phyloP scores from a whole-genome alignment of 2,888 invertebrate species.

The Hirtodrosophila confusa region DNA sequence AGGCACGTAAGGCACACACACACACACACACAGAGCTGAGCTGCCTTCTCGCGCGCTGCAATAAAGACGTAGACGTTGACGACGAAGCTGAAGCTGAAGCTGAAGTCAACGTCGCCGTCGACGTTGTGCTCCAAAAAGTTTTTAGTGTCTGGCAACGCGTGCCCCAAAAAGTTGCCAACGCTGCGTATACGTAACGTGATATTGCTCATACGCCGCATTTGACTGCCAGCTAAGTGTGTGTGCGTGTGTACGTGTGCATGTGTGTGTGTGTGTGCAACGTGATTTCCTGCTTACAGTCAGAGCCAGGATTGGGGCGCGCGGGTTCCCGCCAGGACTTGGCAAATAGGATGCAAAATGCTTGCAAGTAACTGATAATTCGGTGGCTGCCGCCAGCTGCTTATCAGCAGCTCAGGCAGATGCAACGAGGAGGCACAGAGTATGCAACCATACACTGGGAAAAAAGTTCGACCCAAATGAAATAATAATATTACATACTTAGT shows the following conservation, averaged over 20 bases:
- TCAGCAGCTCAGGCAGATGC: slow-evolving; percentile 21
- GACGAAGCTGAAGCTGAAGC: neutral
- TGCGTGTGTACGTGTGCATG: slow-evolving; percentile 44
- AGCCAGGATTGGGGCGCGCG: slow-evolving; percentile 20
- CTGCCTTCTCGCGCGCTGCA: slow-evolving; percentile 34
- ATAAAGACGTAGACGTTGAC: slow-evolving; percentile 67
- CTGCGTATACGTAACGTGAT: slow-evolving; percentile 72
- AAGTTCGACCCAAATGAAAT: no score
- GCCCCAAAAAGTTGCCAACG: slow-evolving; percentile 55
- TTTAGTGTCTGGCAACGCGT: slow-evolving; percentile 36
- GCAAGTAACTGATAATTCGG: slow-evolving; percentile 80
- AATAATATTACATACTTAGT: no score
- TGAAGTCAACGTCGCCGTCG: slow-evolving; percentile 12
- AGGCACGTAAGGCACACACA: slow-evolving; percentile 69
- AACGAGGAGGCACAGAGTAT: slow-evolving; percentile 14
- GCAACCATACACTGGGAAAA: slow-evolving; percentile 1
- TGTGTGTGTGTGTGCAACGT: slow-evolving; percentile 62
- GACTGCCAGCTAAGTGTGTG: slow-evolving; percentile 37
- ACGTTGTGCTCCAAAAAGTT: slow-evolving; percentile 39
- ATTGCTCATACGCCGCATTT: slow-evolving; percentile 74
- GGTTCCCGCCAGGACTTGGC: slow-evolving; percentile 17
- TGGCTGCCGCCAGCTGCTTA: slow-evolving; percentile 23
- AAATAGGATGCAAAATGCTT: slow-evolving; percentile 80
- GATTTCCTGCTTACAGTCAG: slow-evolving; percentile 64
- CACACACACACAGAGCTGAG: slow-evolving; percentile 18